These are phyloP conservation scores for Kobus ellipsiprymnus DNA, from an alignment of 2,113 vertebrate genomes.

Conservation along the genomic window DNA sequence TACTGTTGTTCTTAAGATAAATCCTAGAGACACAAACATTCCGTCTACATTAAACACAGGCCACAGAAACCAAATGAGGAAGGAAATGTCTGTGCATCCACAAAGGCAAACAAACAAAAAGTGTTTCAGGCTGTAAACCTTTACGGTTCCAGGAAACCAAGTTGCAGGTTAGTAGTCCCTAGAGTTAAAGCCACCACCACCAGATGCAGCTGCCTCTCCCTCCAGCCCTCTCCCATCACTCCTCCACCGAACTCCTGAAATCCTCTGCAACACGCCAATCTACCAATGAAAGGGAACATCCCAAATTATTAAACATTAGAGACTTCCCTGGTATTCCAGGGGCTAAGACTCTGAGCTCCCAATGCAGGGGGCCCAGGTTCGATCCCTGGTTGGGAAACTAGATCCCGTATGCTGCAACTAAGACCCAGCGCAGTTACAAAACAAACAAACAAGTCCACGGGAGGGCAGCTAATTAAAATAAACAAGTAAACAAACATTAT, in stretches of 20 bases:
- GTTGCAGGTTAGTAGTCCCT: not conserved
- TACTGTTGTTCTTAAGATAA: conserved; percentile 51
- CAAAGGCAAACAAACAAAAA: not conserved
- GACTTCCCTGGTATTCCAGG: not conserved
- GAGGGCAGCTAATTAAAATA: not conserved
- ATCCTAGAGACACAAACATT: conserved; percentile 38
- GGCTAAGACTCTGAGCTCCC: not conserved
- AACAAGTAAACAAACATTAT: not conserved
- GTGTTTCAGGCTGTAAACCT: not conserved
- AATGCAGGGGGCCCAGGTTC: not conserved
- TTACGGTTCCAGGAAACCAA: not conserved
- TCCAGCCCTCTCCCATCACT: not conserved
- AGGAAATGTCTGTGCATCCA: conserved; percentile 10
- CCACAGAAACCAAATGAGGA: conserved; percentile 15
- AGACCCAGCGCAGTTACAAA: not conserved
- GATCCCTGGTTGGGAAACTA: not conserved
- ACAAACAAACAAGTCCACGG: not conserved
- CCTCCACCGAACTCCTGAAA: not conserved
- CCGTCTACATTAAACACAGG: not conserved
- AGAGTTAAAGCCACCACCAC: not conserved
- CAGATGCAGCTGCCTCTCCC: not conserved
- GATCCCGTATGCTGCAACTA: not conserved
- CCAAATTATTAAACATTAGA: not conserved
- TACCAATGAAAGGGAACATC: not conserved
- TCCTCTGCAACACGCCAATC: not conserved